Evolutionary conservation across 2,888 invertebrate genomes (phyloP).

Genomic region (Diloba caeruleocephala): DNA sequence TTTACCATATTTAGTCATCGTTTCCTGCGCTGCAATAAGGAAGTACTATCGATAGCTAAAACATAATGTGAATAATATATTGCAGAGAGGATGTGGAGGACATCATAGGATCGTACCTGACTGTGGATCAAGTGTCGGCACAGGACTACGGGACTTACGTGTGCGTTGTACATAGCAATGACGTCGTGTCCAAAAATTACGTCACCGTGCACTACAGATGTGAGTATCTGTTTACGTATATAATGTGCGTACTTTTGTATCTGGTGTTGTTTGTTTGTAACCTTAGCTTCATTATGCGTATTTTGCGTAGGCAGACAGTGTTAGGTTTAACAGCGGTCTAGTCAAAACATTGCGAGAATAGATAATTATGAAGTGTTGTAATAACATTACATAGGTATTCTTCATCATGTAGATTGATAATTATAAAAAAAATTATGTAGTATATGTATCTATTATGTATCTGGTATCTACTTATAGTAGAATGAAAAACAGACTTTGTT

Average conservation of each 20-base stretch:
- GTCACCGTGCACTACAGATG: conserved; percentile 88
- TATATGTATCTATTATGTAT: too few relatives aligned
- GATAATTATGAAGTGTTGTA: background rate
- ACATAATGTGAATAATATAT: conserved; percentile 37
- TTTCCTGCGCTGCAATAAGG: conserved; percentile 36
- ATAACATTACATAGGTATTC: conserved; percentile 11
- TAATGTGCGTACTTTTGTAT: background rate
- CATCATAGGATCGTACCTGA: conserved; percentile 92
- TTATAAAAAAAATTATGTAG: too few relatives aligned
- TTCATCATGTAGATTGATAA: background rate
- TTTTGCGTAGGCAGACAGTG: conserved; percentile 16
- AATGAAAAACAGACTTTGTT: too few relatives aligned
- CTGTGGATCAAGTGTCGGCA: conserved; percentile 88
- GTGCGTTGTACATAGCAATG: conserved; percentile 92
- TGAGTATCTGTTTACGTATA: conserved; percentile 64
- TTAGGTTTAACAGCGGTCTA: conserved; percentile 23
- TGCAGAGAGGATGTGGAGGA: conserved; percentile 92
- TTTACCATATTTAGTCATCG: conserved; percentile 32
- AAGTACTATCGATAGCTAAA: conserved; percentile 14
- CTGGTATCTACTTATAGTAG: too few relatives aligned
- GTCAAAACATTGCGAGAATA: conserved; percentile 30
- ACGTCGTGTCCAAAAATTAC: conserved; percentile 82
- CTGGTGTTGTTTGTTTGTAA: background rate
- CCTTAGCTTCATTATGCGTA: conserved; percentile 10
- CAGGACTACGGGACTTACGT: conserved; percentile 92